Evolutionary conservation across 2,113 vertebrate genomes (phyloP), one percentile per base, ranked within the genome.

Genomic region (Tor tambroides): DNA sequence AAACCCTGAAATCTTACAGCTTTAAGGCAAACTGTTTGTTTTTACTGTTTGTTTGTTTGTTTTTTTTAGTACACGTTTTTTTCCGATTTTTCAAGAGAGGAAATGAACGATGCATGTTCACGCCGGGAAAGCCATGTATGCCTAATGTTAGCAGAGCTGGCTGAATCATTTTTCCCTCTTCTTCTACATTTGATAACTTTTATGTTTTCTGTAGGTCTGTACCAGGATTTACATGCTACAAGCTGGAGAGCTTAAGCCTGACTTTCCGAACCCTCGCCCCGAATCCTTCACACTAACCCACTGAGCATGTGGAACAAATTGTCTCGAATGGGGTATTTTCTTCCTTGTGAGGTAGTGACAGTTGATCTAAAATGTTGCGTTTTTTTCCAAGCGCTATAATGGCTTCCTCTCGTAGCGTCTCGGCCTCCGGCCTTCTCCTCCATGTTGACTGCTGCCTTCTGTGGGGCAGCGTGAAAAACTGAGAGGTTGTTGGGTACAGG

Each of bases 141-240:
- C 51, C 87, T 88, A 56, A 67, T 79, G 72, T 74, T 32, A 23
- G 46, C 23, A 4, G 6, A 21, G 35, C 61, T 32, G n/a, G 79
- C 38, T 59, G 46, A 84, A 56, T 72, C 11, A 86, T 67, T 83
- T 75, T 49, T 35, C 54, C 11, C 56, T 28, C 14, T 85, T 78
- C 61, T 51, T 15, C 5, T 17, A 51, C 14, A 51, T 51, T 51
- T 54, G 9, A 5, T 67, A 80, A 54, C 67, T 32, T 28, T 49
- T 63, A 38, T n/a, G 5, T 21, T 92, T 92, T 81, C 56, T 91
- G 89, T 90, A 89, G 86, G 89, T 91, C 89, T 72, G 51, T 91
- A 89, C 91, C 90, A 85, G 92, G 92, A 92, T 93, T 93, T 94
- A 92, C 90, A 91, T 90, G 85, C 87, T 92, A 93, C 91, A 93